A percentile compares a stretch with the other conserved stretches of the same genome.
phyloP scores from a whole-genome alignment of 2,888 invertebrate genomes.

The Tolmerus cingulatus region DNA sequence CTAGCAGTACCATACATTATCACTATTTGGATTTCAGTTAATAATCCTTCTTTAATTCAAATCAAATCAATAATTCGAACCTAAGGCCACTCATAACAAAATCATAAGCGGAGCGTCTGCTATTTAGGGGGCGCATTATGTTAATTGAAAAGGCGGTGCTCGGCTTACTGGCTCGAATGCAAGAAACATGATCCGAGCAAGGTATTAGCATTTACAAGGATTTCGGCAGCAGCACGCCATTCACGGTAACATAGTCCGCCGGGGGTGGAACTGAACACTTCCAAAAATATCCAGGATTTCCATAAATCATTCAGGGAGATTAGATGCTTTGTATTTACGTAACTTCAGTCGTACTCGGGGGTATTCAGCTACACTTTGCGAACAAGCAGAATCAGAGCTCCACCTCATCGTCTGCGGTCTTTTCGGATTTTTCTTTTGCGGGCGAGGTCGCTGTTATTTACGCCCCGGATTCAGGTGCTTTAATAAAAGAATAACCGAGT shows the following conservation, averaged over 20 bases:
- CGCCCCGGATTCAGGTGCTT: neutral
- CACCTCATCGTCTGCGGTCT: neutral
- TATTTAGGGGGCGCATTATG: neutral
- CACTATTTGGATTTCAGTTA: neutral
- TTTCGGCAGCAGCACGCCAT: neutral
- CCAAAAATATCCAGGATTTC: conserved; percentile 29
- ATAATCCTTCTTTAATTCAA: neutral
- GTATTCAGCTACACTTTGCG: neutral
- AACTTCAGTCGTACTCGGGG: neutral
- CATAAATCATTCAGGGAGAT: conserved; percentile 41
- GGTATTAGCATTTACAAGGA: conserved; percentile 32
- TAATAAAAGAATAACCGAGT: neutral
- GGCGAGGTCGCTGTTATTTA: neutral
- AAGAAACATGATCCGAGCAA: neutral
- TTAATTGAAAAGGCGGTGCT: conserved; percentile 25
- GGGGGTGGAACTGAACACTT: conserved; percentile 3
- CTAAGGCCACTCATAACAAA: neutral
- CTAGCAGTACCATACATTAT: neutral
- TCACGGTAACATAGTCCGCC: neutral
- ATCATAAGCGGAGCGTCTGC: neutral
- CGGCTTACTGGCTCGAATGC: neutral
- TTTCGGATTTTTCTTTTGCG: neutral
- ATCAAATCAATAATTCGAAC: neutral
- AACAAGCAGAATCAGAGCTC: neutral
- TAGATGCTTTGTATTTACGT: conserved; percentile 22